Base-by-base conservation (phyloP, 1,140 invertebrate species). In the Spodoptera litura region DNA sequence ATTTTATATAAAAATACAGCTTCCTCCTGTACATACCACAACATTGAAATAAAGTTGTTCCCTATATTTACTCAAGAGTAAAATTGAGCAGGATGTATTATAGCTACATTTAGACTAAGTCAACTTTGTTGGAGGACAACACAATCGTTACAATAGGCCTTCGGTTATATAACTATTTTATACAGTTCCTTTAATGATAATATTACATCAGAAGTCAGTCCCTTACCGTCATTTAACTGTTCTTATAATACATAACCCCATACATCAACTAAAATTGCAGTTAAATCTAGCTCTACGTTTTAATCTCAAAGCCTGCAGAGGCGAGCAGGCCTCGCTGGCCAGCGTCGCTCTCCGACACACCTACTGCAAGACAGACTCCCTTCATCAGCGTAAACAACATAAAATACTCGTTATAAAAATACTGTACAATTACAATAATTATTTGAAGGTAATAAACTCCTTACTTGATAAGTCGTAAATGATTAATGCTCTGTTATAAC, bases 371-470 rank as follows among this genome's bases (percentile, higher is more conserved):
- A 78, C 62, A 82, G 78, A 79, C 84, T 80, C 81, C 82, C 53
- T 79, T 75, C 86, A 77, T 81, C 83, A 74, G 68, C 71, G 49
- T 75, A 75, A 75, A 75, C 79, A 79, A 86, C 87, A 87, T 92
- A 91, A 93, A 94, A 94, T 93, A 93, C 91, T 92, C 90, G 85
- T 93, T 94, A 93, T 87, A 94, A 93, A 93, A 94, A 93, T 94
- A 94, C 92, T 94, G 93, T 94, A 94, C 93, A 94, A 92, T 90
- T 92, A 92, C 84, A 88, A 91, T 89, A 87, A 90, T 89, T 90
- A 90, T 88, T 89, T 89, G 82, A 91, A 88, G 89, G 89, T 92
- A 92, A 90, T 91, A 91, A 92, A 89, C 82, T 88, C 84, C 73
- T 89, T 89, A 91, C 87, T 31, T 82, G 74, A 87, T 87, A 89